Conservation (phyloP, 2,113 vertebrate genomes). For the Tachysurus fulvidraco region DNA sequence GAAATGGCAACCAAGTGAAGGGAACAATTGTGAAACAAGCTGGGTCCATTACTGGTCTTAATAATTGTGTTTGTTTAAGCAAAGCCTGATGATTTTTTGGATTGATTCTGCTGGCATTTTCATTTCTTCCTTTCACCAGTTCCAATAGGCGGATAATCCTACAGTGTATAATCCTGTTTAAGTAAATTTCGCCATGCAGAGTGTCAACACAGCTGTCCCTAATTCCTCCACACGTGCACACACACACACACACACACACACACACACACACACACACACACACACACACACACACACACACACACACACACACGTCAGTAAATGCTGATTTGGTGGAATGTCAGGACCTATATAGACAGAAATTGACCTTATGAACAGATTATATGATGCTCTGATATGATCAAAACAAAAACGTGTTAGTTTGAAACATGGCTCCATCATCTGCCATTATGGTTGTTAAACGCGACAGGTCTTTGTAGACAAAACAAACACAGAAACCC, state of each 20-base stretch:
- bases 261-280: neutral
- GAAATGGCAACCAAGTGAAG: conserved; percentile 19
- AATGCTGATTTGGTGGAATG: neutral
- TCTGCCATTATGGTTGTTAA: neutral
- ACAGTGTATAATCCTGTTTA: conserved; percentile 53
- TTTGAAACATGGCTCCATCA: neutral
- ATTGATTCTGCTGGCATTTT: conserved; percentile 46
- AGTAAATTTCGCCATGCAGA: conserved; percentile 39
- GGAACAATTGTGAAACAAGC: conserved; percentile 5
- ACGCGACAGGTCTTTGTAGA: neutral
- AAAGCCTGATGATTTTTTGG: conserved; percentile 46
- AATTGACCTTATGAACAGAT: neutral
- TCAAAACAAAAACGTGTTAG: neutral
- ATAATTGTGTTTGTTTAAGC: conserved; percentile 52
- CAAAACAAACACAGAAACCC: neutral
- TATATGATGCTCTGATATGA: neutral
- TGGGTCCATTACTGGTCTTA: conserved; percentile 36
- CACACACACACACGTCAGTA: neutral
- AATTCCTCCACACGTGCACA: conserved; percentile 35
- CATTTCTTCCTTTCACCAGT: conserved; percentile 46
- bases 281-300: neutral
- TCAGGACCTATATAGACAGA: neutral
- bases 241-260: neutral
- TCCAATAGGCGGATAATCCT: conserved; percentile 53
- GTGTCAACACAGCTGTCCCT: conserved; percentile 54